A percentile compares a stretch with the other conserved stretches of the same genome.
Conservation (phyloP, 2,797 vertebrate genomes). For the Hypotaenidia okinawae region DNA sequence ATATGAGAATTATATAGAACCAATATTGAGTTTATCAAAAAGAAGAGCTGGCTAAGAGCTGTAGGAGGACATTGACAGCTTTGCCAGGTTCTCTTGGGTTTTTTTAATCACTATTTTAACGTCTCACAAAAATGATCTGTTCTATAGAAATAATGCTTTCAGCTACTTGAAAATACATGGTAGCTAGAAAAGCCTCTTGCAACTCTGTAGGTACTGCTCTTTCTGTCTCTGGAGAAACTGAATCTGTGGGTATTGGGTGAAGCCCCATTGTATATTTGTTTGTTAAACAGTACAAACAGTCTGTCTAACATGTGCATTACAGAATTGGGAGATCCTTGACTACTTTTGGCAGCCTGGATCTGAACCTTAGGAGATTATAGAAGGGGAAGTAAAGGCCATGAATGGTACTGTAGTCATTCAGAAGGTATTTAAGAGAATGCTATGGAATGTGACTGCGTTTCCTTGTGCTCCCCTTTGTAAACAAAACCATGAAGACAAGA, state of each 20-base stretch:
- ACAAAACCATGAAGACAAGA: neutral
- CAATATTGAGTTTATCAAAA: conserved; percentile 47
- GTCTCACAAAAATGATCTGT: conserved; percentile 12
- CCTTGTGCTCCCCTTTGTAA: neutral
- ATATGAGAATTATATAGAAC: conserved; percentile 27
- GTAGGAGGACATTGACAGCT: conserved; percentile 56
- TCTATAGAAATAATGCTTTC: conserved; percentile 14
- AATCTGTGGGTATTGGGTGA: neutral
- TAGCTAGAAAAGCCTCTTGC: neutral
- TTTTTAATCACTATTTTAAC: conserved; percentile 12
- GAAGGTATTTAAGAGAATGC: neutral
- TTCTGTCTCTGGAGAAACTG: neutral
- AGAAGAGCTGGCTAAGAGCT: conserved; percentile 55
- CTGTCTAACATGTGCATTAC: neutral
- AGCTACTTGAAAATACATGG: neutral
- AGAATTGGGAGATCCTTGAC: neutral
- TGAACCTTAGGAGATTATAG: neutral
- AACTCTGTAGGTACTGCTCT: neutral
- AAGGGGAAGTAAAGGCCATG: neutral
- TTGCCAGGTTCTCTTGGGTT: conserved; percentile 21
- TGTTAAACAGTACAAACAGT: neutral
- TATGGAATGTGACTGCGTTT: neutral
- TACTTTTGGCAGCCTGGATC: neutral
- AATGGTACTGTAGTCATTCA: neutral
- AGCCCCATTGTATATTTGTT: neutral